Conservation (phyloP, 2,888 invertebrate species). For the Acleris emargana region DNA sequence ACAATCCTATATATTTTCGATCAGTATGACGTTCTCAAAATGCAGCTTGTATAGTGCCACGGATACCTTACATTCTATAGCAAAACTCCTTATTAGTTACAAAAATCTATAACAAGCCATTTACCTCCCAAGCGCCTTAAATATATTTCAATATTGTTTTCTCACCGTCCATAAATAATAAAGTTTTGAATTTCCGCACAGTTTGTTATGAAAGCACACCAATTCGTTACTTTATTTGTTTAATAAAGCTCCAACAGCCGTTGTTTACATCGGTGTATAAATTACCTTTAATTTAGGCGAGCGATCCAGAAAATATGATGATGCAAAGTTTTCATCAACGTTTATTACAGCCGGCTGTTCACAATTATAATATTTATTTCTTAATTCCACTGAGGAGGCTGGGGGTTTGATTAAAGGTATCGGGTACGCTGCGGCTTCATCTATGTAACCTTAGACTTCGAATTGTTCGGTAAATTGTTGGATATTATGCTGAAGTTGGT, state of each 20-base stretch:
- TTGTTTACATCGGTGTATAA: constrained; percentile 76
- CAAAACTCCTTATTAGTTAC: neutral
- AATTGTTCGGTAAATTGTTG: no score
- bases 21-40: no score
- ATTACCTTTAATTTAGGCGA: constrained; percentile 81
- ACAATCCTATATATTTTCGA: no score
- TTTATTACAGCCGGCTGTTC: constrained; percentile 62
- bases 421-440: constrained; percentile 1
- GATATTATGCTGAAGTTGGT: no score
- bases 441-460: no score
- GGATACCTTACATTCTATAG: no score
- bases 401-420: constrained; percentile 12
- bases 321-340: constrained; percentile 76
- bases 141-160: constrained; percentile 56
- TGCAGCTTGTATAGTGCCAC: no score
- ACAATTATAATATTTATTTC: constrained; percentile 35
- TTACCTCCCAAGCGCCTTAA: constrained; percentile 43
- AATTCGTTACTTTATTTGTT: constrained; percentile 80
- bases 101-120: neutral
- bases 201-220: constrained; percentile 71
- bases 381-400: constrained; percentile 19
- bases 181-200: constrained; percentile 69
- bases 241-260: constrained; percentile 74
- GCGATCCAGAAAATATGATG: constrained; percentile 78
- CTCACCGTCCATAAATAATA: constrained; percentile 65